phyloP scores from a whole-genome alignment of 1,140 invertebrate species.

The Ooceraea biroi region DNA sequence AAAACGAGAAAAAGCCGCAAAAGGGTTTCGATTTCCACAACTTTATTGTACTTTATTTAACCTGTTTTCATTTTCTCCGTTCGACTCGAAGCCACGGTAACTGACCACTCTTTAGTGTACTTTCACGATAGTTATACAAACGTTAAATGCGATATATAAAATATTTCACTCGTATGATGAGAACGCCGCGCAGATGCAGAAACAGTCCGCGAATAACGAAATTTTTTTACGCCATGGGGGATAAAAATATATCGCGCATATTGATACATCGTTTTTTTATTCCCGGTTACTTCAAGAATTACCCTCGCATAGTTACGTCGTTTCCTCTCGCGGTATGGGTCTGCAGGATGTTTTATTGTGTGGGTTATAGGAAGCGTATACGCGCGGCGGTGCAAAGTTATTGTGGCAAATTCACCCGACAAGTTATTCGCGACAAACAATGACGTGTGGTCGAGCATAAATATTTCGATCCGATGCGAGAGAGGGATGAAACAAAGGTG shows the following conservation, averaged over 20 bases:
- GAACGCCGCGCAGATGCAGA: too few relatives aligned
- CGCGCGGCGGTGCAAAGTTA: constrained; percentile 45
- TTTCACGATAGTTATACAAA: background rate
- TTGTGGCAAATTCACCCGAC: constrained; percentile 55
- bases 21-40: constrained; percentile 49
- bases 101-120: background rate
- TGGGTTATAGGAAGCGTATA: constrained; percentile 15
- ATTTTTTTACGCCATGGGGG: background rate
- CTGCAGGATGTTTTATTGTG: constrained; percentile 22
- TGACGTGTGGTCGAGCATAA: constrained; percentile 53
- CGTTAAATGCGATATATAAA: constrained; percentile 13
- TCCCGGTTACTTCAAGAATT: constrained; percentile 11
- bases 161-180: too few relatives aligned
- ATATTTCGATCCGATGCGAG: constrained; percentile 52
- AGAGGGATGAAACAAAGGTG: constrained; percentile 56
- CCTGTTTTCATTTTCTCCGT: constrained; percentile 26
- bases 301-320: background rate
- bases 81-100: constrained; percentile 21
- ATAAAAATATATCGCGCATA: background rate
- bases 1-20: constrained; percentile 27
- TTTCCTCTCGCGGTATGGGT: constrained; percentile 18
- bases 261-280: background rate
- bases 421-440: constrained; percentile 58
- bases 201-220: background rate
- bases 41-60: constrained; percentile 55